Percentiles rank a stretch among this genome's conserved stretches.
Conservation (phyloP, 1,140 invertebrate genomes). For the Phortica variegata region DNA sequence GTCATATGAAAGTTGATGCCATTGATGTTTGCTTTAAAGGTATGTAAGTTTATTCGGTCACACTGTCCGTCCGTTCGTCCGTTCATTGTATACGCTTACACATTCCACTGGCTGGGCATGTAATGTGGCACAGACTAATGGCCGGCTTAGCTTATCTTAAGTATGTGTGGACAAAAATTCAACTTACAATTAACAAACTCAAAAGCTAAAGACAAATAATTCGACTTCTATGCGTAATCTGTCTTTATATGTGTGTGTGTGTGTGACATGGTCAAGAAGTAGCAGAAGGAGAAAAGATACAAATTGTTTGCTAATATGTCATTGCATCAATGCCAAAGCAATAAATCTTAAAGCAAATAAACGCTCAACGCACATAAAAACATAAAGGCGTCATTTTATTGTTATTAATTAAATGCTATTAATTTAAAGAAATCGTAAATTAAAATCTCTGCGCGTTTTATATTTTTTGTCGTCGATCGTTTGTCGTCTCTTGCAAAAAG, state of each 20-base stretch:
- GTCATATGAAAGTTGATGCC: slow-evolving; percentile 1
- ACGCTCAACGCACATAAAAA: slow-evolving; percentile 51
- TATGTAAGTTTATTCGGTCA: no score
- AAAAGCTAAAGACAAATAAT: no score
- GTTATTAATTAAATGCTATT: slow-evolving; percentile 55
- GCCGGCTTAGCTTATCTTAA: slow-evolving; percentile 18
- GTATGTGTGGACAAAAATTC: slow-evolving; percentile 22
- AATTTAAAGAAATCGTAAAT: slow-evolving; percentile 55
- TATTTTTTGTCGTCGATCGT: slow-evolving; percentile 21
- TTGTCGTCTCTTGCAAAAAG: slow-evolving; percentile 29
- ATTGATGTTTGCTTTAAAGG: no score
- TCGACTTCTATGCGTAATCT: no score
- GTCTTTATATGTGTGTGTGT: no score
- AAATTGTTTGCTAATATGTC: no score
- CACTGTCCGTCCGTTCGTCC: no score
- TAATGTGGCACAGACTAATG: slow-evolving; percentile 19
- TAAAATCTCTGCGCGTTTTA: slow-evolving; percentile 33
- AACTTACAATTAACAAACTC: no score
- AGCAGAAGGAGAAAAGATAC: no score
- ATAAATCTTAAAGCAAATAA: slow-evolving; percentile 48
- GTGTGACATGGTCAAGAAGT: no score
- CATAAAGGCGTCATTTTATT: slow-evolving; percentile 54
- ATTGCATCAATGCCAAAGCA: slow-evolving; percentile 8
- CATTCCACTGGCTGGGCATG: background rate
- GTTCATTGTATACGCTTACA: no score